Percentiles rank a stretch among this genome's conserved stretches.
phyloP scores from a whole-genome alignment of 1,140 invertebrate genomes.

The Daktulosphaira vitifoliae region DNA sequence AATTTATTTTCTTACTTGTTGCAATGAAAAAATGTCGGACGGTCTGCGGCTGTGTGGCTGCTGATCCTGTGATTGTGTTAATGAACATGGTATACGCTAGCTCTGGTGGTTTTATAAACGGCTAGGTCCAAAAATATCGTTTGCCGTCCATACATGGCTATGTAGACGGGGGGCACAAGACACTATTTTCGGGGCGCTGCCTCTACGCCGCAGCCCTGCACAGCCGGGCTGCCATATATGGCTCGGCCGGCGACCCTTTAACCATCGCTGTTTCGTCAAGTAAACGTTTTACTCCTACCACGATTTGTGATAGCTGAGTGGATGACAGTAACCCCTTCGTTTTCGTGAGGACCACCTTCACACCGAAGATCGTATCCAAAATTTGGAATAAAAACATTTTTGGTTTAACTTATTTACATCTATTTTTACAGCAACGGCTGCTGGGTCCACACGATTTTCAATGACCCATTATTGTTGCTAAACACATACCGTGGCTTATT shows the following conservation, averaged over 20 bases:
- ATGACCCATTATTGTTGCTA: too few species aligned
- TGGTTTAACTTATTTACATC: too few species aligned
- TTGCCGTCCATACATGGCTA: conserved; percentile 30
- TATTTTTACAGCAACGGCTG: too few species aligned
- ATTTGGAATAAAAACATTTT: too few species aligned
- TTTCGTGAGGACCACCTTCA: neutral
- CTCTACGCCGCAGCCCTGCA: neutral
- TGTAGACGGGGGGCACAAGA: conserved; percentile 19
- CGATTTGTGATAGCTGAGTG: neutral
- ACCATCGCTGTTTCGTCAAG: neutral
- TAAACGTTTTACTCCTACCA: too few species aligned
- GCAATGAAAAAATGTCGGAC: neutral
- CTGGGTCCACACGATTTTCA: too few species aligned
- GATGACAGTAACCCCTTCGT: neutral
- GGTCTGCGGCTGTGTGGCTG: conserved; percentile 25
- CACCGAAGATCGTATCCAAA: neutral
- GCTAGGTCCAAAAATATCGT: conserved; percentile 22
- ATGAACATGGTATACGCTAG: conserved; percentile 8
- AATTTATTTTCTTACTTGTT: neutral
- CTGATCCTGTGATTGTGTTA: conserved; percentile 20
- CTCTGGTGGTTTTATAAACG: conserved; percentile 27
- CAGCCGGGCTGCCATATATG: conserved; percentile 29
- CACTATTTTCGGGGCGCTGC: conserved; percentile 31
- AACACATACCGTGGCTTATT: too few species aligned
- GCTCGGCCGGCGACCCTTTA: conserved; percentile 25